These are phyloP conservation scores for Gobius niger DNA, from an alignment of 2,113 vertebrate species.

Conservation along the genomic window DNA sequence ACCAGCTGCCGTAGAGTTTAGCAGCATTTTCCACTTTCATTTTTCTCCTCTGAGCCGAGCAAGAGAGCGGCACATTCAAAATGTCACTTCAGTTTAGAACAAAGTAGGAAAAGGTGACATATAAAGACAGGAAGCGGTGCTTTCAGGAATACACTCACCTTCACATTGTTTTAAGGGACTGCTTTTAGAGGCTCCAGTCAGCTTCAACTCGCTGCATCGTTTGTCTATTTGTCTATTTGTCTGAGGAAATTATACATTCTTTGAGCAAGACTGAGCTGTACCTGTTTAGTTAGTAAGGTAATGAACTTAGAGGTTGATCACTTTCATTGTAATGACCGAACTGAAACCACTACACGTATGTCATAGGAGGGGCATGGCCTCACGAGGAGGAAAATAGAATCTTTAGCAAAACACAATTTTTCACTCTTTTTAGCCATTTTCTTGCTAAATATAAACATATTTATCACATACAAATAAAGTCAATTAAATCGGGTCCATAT, in stretches of 20 bases:
- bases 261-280: background rate
- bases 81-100: slow-evolving; percentile 6
- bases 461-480: no score
- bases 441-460: no score
- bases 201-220: background rate
- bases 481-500: no score
- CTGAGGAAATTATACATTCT: background rate
- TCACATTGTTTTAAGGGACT: background rate
- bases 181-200: background rate
- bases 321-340: background rate
- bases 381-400: no score
- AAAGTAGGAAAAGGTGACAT: slow-evolving; percentile 6
- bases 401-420: no score
- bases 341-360: background rate
- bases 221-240: background rate
- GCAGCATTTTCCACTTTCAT: background rate
- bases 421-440: no score
- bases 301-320: no score
- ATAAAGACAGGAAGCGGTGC: background rate
- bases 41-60: background rate
- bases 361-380: no score
- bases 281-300: background rate
- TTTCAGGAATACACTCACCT: background rate
- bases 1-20: background rate
- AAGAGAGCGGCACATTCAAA: slow-evolving; percentile 1